Conservation (phyloP, 2,113 vertebrate genomes). For the Saccopteryx bilineata region DNA sequence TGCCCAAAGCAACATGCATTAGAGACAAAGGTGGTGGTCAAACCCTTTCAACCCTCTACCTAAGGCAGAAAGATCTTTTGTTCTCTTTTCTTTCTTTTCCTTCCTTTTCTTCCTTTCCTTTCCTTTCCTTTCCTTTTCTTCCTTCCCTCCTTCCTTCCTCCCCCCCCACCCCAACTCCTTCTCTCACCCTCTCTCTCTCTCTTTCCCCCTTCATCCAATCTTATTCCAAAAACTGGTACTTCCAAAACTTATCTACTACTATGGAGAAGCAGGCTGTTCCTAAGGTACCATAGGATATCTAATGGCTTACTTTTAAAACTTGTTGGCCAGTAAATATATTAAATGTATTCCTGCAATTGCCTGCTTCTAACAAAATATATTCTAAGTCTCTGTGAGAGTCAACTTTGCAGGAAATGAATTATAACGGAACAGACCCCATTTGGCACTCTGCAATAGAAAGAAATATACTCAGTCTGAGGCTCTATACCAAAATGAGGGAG, state of each 20-base stretch:
- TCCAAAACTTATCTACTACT: not conserved
- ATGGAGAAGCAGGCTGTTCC: not conserved
- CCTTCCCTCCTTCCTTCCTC: not conserved
- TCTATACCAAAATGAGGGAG: not conserved
- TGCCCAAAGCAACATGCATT: not conserved
- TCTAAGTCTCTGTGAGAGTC: not conserved
- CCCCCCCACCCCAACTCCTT: not conserved
- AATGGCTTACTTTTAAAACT: not conserved
- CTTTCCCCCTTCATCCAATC: not conserved
- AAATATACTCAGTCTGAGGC: not conserved
- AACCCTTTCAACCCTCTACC: not conserved
- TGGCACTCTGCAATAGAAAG: not conserved
- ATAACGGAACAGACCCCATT: not conserved
- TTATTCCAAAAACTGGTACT: not conserved
- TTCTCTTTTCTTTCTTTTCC: not conserved
- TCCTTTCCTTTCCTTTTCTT: not conserved
- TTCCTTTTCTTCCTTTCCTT: not conserved
- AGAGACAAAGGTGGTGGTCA: not conserved
- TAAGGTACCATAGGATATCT: not conserved
- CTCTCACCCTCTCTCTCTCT: not conserved
- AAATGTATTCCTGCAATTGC: not conserved
- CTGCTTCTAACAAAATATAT: not conserved
- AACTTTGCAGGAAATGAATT: not conserved
- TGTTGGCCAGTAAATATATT: not conserved
- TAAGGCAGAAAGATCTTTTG: not conserved